Conservation (phyloP, 2,113 vertebrate species). For the Mormyrus lacerda region DNA sequence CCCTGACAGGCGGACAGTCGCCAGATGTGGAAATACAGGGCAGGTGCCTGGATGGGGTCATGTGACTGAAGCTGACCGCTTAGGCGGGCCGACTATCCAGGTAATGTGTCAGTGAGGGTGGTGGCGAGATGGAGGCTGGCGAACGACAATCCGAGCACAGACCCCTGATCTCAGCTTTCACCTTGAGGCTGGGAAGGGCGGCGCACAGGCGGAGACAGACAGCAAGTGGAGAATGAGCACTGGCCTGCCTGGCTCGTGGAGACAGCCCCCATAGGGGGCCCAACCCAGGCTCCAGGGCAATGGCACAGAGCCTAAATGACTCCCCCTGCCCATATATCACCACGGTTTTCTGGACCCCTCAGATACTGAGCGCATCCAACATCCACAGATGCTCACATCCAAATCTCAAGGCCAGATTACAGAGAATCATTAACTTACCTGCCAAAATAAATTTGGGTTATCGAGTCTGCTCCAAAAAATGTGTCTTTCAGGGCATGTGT, state of each 20-base stretch:
- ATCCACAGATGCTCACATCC: constrained; percentile 2
- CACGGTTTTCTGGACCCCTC: background rate
- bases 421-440: constrained; percentile 14
- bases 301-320: background rate
- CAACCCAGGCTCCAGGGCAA: background rate
- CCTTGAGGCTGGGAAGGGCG: background rate
- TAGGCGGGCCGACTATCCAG: background rate
- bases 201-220: background rate
- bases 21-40: constrained; percentile 60
- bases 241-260: background rate
- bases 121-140: constrained; percentile 49
- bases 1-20: constrained; percentile 25
- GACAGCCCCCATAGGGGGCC: background rate
- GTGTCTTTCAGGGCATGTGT: background rate
- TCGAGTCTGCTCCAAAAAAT: background rate
- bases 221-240: background rate
- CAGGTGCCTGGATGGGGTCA: constrained; percentile 38
- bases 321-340: background rate
- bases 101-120: background rate
- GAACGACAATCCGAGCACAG: constrained; percentile 31
- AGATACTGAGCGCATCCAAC: background rate
- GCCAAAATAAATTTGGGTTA: background rate
- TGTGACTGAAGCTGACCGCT: background rate
- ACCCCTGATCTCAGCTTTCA: background rate
- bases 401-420: constrained; percentile 4